Conservation (phyloP, 2,888 invertebrate species). For the Spisula subtruncata region DNA sequence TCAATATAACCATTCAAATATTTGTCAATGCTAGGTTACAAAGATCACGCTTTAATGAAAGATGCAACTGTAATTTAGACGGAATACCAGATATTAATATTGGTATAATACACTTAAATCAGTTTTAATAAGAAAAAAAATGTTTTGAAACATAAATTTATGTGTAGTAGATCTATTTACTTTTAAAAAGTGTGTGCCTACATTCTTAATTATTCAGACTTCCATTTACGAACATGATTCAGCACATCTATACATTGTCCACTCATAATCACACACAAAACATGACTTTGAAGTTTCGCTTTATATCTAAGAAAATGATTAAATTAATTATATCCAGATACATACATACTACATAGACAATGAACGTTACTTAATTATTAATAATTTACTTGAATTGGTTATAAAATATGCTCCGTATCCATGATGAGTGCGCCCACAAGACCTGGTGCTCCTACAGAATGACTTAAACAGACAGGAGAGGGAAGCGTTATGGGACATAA, state of each 20-base stretch:
- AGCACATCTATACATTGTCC: too few species aligned
- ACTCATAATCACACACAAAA: too few species aligned
- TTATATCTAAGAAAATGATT: background rate
- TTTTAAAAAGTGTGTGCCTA: background rate
- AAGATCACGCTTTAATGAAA: background rate
- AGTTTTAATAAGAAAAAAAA: background rate
- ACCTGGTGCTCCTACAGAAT: too few species aligned
- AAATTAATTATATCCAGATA: background rate
- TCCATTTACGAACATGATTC: background rate
- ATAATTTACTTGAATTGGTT: too few species aligned
- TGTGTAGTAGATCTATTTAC: background rate
- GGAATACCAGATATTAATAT: background rate
- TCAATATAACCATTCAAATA: constrained; percentile 13
- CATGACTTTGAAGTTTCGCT: background rate
- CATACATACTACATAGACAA: background rate
- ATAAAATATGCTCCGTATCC: too few species aligned
- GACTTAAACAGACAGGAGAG: too few species aligned
- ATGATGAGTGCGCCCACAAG: too few species aligned
- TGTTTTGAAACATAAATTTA: background rate
- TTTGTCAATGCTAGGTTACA: background rate
- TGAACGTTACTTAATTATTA: background rate
- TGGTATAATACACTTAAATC: background rate
- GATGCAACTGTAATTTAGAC: background rate
- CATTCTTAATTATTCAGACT: background rate
- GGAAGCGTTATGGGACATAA: too few species aligned